phyloP scores from a whole-genome alignment of 2,797 vertebrate species.

The Astyanax mexicanus region DNA sequence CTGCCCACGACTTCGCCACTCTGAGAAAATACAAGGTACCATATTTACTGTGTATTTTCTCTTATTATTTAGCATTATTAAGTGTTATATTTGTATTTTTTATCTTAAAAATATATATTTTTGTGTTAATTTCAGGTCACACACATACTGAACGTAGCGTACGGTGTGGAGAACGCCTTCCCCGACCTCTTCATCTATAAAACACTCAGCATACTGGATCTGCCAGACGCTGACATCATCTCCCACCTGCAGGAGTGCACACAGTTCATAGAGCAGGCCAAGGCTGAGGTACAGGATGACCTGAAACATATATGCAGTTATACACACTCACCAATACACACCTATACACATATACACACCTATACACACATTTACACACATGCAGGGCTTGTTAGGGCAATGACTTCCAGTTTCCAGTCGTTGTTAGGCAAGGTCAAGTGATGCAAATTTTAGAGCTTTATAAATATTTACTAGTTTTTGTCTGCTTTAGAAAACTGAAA shows the following conservation, averaged over 20 bases:
- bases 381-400: no score
- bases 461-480: no score
- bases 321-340: no score
- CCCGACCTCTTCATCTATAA: conserved; percentile 89
- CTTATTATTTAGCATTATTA: no score
- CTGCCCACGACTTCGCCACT: conserved; percentile 88
- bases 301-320: background rate
- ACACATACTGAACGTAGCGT: conserved; percentile 93
- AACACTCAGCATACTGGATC: conserved; percentile 89
- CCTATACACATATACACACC: no score
- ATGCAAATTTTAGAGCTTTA: no score
- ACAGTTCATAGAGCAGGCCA: conserved; percentile 89
- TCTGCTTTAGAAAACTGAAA: no score
- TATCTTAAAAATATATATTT: no score
- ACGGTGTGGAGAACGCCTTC: conserved; percentile 92
- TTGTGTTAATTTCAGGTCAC: conserved; percentile 81
- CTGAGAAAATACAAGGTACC: conserved; percentile 89
- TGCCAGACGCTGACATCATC: conserved; percentile 87
- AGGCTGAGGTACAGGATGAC: conserved; percentile 80
- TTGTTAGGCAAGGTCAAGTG: no score
- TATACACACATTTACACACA: no score
- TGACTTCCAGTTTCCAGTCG: no score
- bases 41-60: background rate
- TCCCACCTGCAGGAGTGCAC: conserved; percentile 89
- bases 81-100: no score